Percentiles rank a stretch among this genome's conserved stretches.
Evolutionary conservation across 2,113 vertebrate species (phyloP).

Genomic region (Epinephelus lanceolatus): DNA sequence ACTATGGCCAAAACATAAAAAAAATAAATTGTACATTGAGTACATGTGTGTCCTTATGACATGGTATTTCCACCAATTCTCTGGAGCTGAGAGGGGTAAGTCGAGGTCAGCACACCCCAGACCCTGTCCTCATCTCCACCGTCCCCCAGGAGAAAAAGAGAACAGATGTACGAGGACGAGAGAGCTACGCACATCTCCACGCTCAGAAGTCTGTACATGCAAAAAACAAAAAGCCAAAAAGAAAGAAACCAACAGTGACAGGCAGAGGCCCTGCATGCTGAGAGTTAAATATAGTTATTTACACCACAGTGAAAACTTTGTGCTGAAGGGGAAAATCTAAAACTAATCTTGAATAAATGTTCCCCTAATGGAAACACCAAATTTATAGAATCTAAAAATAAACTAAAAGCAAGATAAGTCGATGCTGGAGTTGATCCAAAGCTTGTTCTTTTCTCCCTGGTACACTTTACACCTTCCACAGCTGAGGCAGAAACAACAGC

Average conservation of each 20-base stretch:
- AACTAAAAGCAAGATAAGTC: neutral
- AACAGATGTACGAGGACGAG: constrained; percentile 10
- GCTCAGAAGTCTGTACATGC: neutral
- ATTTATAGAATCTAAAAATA: neutral
- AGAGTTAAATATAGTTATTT: constrained; percentile 5
- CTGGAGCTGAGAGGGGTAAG: constrained; percentile 24
- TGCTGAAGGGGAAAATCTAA: neutral
- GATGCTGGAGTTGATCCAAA: neutral
- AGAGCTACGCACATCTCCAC: neutral
- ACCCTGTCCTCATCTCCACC: constrained; percentile 34
- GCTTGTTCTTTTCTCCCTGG: neutral
- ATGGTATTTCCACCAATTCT: constrained; percentile 27
- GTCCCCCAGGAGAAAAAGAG: constrained; percentile 23
- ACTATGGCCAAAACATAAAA: no score
- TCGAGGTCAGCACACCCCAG: constrained; percentile 48
- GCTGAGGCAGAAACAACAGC: neutral
- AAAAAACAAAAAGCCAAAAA: neutral
- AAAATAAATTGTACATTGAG: neutral
- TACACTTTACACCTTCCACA: constrained; percentile 45
- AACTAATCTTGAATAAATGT: neutral
- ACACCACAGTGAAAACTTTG: constrained; percentile 39
- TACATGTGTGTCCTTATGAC: neutral
- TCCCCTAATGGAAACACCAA: neutral
- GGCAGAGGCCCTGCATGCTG: neutral
- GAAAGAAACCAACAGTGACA: neutral